phyloP scores from a whole-genome alignment of 92 coral and sea anemone genomes.

The Plumapathes pennacea region DNA sequence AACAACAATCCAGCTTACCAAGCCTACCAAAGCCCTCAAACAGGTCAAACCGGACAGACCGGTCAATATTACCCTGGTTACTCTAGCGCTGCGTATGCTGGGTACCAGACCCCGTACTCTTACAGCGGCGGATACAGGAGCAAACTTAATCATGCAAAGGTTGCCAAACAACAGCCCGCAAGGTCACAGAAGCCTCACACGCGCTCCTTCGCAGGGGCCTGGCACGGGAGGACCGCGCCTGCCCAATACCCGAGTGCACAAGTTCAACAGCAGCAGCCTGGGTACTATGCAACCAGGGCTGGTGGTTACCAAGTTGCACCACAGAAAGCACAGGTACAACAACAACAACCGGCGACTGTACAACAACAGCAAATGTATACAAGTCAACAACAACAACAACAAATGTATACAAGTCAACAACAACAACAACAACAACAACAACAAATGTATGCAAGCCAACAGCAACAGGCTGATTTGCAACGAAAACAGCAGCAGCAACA shows the following conservation, averaged over 20 bases:
- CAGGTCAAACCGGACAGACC: too few species aligned
- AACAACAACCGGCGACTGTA: neutral
- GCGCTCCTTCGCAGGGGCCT: too few species aligned
- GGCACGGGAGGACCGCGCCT: neutral
- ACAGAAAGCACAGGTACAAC: conserved; percentile 4
- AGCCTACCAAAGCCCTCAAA: too few species aligned
- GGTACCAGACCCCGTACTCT: too few species aligned
- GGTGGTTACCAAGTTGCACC: neutral
- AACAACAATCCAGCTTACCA: conserved; percentile 21
- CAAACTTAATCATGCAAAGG: too few species aligned
- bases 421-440: conserved; percentile 5
- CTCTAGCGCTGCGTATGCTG: too few species aligned
- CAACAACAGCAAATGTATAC: conserved; percentile 5
- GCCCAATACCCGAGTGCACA: neutral
- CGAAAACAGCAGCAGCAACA: neutral
- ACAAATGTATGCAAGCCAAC: conserved; percentile 3
- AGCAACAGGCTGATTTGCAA: too few species aligned
- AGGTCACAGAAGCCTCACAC: conserved; percentile 2
- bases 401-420: neutral
- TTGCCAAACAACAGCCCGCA: neutral
- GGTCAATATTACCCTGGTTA: too few species aligned
- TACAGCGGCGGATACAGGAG: too few species aligned
- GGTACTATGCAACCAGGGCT: too few species aligned
- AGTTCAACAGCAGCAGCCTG: conserved; percentile 27
- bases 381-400: conserved; percentile 6